Base-by-base conservation (phyloP, 1,140 invertebrate species). In the Hormaphis cornu region DNA sequence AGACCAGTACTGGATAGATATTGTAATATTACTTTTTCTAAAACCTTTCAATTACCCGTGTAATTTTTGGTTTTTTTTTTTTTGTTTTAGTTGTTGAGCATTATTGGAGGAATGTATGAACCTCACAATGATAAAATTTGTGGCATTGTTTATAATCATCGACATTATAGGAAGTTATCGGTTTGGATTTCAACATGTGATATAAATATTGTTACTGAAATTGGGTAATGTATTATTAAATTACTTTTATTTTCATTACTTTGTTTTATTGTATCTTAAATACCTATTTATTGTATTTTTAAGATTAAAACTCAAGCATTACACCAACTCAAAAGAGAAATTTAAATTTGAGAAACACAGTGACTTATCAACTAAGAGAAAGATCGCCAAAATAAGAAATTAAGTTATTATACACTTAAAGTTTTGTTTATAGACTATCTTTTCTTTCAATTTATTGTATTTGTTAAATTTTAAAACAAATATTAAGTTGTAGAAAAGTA, bases 181-280 rank as follows among this genome's bases (percentile, higher is more conserved):
- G 7, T 66, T 66, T 66, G 61, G 61, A 66, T 66, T 50, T 66
- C 61, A 20, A 50, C 61, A 22, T 66, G 44, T 66, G 61, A 66
- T 3, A 16, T 18, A 35, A 37, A 46, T 33, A 46, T 66, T 66
- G 61, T 66, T 35, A 66, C 48, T 3, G 18, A 48, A 7, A 66
- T 66, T 22, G 61, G 61, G 61, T 66, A 66, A 58, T 35, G 6
- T 8, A 22, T 1, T 16, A n/a, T 16, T 24, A 18, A 24, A 26
- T 18, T 9, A 18, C 5, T 58, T 24, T 24, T 16, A 1, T 22
- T 22, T 22, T 24, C 16, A n/a, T n/a, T n/a, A n/a, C n/a, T n/a
- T n/a, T n/a, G n/a, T n/a, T n/a, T n/a, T n/a, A 33, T 33, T 33
- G 30, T 6, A 33, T 33, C 30, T 33, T 33, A 33, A 33, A 33